Conservation (phyloP, 2,797 vertebrate species). For the Dromococcyx pavoninus region DNA sequence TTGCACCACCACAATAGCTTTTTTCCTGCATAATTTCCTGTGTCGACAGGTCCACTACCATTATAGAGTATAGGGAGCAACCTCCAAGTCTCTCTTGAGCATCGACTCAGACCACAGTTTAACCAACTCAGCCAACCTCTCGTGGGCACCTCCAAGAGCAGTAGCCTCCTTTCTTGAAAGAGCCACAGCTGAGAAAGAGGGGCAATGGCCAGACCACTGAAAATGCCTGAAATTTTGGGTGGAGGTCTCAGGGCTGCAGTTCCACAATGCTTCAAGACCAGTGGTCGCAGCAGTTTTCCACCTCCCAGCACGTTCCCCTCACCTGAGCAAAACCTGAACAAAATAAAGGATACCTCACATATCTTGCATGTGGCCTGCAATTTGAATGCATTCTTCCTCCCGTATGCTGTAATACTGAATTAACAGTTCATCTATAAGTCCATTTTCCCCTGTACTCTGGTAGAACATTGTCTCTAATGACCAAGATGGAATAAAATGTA, state of each 20-base stretch:
- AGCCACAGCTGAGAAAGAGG: accelerated
- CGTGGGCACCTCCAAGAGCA: not conserved
- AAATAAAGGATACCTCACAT: not conserved
- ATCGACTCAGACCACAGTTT: not conserved
- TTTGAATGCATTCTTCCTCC: not conserved
- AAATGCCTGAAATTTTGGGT: not conserved
- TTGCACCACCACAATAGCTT: not conserved
- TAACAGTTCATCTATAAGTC: not conserved
- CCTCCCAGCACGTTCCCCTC: not conserved
- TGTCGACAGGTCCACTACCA: not conserved
- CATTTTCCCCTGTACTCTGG: not conserved
- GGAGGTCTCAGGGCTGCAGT: accelerated
- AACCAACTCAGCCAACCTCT: not conserved
- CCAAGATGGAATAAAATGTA: constrained; percentile 1
- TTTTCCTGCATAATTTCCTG: not conserved
- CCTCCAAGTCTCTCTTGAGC: not conserved
- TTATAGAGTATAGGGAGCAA: not conserved
- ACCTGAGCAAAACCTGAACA: not conserved
- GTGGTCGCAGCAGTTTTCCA: not conserved
- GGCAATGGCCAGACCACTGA: not conserved
- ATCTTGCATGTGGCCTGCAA: not conserved
- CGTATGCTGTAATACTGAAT: not conserved
- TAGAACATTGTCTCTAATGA: not conserved
- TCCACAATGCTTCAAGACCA: not conserved
- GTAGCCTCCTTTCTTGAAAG: not conserved